phyloP scores from a whole-genome alignment of 1,140 invertebrate genomes.

The Lithobius niger region DNA sequence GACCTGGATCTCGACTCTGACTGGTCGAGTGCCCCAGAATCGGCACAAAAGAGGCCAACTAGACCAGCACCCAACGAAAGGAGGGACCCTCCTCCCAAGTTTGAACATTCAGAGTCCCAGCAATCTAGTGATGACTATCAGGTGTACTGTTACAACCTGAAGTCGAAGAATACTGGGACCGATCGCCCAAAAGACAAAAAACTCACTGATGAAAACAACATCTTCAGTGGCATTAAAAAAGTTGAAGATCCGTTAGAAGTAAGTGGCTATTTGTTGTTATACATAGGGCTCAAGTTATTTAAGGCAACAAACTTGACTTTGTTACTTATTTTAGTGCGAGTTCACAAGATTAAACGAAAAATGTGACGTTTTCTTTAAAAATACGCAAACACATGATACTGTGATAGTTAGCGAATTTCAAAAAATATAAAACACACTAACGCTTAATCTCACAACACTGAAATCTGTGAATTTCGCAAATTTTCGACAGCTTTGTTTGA shows the following conservation, averaged over 20 bases:
- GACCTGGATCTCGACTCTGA: constrained; percentile 22
- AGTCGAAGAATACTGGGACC: constrained; percentile 31
- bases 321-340: no score
- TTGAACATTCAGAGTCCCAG: constrained; percentile 39
- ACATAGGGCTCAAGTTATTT: no score
- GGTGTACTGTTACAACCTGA: constrained; percentile 64
- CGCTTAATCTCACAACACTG: no score
- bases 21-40: constrained; percentile 19
- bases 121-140: constrained; percentile 69
- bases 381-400: no score
- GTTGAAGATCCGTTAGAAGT: constrained; percentile 44
- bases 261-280: no score
- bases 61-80: neutral
- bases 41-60: constrained; percentile 8
- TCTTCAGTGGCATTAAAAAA: constrained; percentile 32
- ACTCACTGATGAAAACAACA: constrained; percentile 25
- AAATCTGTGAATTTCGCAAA: no score
- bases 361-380: no score
- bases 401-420: no score
- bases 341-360: no score
- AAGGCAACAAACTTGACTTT: no score
- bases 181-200: constrained; percentile 29
- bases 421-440: no score
- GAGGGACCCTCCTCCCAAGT: constrained; percentile 16
- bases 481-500: no score